Percentiles rank a stretch among this genome's conserved stretches.
Evolutionary conservation across 2,888 invertebrate genomes (phyloP).

Genomic region (Aromia moschata): DNA sequence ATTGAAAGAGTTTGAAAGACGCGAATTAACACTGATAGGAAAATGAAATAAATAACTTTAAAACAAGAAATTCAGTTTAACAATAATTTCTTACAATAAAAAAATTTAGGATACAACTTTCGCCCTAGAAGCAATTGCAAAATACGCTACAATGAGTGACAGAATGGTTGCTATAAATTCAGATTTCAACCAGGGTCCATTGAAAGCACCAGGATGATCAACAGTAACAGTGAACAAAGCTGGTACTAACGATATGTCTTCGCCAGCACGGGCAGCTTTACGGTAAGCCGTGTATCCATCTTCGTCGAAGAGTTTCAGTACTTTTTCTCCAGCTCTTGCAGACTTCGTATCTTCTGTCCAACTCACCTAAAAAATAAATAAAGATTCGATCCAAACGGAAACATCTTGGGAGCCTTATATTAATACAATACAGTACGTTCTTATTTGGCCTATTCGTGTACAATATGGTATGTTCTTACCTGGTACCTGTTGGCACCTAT

Average conservation of each 20-base stretch:
- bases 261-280: slow-evolving; percentile 81
- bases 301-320: slow-evolving; percentile 87
- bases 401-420: too few relatives aligned
- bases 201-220: slow-evolving; percentile 83
- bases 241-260: slow-evolving; percentile 72
- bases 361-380: slow-evolving; percentile 78
- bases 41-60: slow-evolving; percentile 21
- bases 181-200: slow-evolving; percentile 92
- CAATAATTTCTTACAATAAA: slow-evolving; percentile 4
- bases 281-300: slow-evolving; percentile 89
- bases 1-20: too few relatives aligned
- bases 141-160: slow-evolving; percentile 83
- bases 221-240: slow-evolving; percentile 77
- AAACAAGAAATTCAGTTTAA: slow-evolving; percentile 5
- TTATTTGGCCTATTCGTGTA: too few relatives aligned
- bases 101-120: slow-evolving; percentile 68
- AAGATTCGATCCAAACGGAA: too few relatives aligned
- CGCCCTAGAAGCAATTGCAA: slow-evolving; percentile 85
- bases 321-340: slow-evolving; percentile 82
- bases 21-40: neutral
- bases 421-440: too few relatives aligned
- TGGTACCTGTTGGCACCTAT: slow-evolving; percentile 84
- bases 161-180: slow-evolving; percentile 86
- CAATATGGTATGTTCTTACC: too few relatives aligned
- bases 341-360: slow-evolving; percentile 91